Percentiles rank a stretch among this genome's conserved stretches.
Evolutionary conservation across 2,888 invertebrate species (phyloP).

Genomic region (Artemia sinica): DNA sequence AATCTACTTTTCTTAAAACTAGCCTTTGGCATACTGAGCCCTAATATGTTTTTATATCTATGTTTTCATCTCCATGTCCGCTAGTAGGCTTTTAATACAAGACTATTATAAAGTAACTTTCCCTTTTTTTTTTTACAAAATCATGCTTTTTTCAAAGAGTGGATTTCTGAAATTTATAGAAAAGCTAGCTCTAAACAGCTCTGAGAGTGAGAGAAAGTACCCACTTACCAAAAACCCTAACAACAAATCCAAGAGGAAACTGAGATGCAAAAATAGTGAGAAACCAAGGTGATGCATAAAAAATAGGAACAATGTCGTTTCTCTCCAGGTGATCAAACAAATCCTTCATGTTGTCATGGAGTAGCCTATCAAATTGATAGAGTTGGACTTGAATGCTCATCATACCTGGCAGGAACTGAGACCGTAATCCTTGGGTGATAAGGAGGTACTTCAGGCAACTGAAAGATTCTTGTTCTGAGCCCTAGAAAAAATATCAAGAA

Average conservation of each 20-base stretch:
- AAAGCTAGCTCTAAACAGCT: not conserved
- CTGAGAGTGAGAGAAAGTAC: not conserved
- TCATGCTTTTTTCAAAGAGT: too few species aligned
- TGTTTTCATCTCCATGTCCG: not conserved
- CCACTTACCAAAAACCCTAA: constrained; percentile 64
- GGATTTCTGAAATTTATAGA: too few species aligned
- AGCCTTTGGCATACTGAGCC: too few species aligned
- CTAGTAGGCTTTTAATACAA: not conserved
- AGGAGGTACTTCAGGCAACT: constrained; percentile 70
- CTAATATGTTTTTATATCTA: too few species aligned
- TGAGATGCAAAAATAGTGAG: constrained; percentile 88
- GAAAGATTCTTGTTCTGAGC: constrained; percentile 81
- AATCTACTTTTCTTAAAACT: too few species aligned
- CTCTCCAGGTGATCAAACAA: constrained; percentile 55
- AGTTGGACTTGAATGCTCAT: constrained; percentile 70
- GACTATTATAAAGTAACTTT: not conserved
- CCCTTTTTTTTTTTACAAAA: too few species aligned
- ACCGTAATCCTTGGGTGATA: constrained; percentile 69
- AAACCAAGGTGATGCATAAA: constrained; percentile 94
- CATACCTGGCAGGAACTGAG: constrained; percentile 87
- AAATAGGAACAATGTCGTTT: constrained; percentile 76
- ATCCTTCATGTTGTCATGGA: constrained; percentile 70
- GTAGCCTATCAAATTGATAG: constrained; percentile 76
- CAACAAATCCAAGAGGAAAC: constrained; percentile 86
- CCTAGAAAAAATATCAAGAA: constrained; percentile 39